A percentile compares a stretch with the other conserved stretches of the same genome.
These are phyloP conservation scores for Passerculus sandwichensis DNA, from an alignment of 2,797 vertebrate species.

Conservation along the genomic window DNA sequence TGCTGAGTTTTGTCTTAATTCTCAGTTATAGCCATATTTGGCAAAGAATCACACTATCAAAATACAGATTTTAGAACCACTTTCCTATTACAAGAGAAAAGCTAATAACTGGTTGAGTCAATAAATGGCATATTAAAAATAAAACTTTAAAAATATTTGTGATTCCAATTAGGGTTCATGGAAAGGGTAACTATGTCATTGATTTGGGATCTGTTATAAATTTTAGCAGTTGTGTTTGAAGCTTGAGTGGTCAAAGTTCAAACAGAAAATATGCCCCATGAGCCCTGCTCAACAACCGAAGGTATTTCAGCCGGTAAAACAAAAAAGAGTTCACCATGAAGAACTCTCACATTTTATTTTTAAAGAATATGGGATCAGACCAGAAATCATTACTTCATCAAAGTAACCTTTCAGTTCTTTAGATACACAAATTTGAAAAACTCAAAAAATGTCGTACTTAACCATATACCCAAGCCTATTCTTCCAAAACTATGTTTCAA, in stretches of 20 bases:
- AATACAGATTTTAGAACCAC: not conserved
- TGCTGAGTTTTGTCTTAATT: slow-evolving; percentile 13
- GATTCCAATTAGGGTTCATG: not conserved
- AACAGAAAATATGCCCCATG: not conserved
- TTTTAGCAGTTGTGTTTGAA: not conserved
- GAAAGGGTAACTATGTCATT: not conserved
- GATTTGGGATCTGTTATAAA: not conserved
- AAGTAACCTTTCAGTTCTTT: not conserved
- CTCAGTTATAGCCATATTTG: not conserved
- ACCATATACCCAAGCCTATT: not conserved
- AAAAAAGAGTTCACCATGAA: not conserved
- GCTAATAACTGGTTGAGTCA: not conserved
- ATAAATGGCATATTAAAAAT: not conserved
- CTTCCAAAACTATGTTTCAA: not conserved
- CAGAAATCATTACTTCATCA: not conserved
- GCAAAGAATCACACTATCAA: not conserved
- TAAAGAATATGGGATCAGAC: not conserved
- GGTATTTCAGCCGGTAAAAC: not conserved
- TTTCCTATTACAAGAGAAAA: not conserved
- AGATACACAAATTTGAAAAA: not conserved
- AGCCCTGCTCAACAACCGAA: not conserved
- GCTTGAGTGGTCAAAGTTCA: not conserved
- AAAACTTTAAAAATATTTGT: not conserved
- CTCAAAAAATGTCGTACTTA: not conserved
- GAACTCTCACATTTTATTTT: not conserved